Evolutionary conservation across 2,113 vertebrate species (phyloP).

Genomic region (Syngnathoides biaculeatus): DNA sequence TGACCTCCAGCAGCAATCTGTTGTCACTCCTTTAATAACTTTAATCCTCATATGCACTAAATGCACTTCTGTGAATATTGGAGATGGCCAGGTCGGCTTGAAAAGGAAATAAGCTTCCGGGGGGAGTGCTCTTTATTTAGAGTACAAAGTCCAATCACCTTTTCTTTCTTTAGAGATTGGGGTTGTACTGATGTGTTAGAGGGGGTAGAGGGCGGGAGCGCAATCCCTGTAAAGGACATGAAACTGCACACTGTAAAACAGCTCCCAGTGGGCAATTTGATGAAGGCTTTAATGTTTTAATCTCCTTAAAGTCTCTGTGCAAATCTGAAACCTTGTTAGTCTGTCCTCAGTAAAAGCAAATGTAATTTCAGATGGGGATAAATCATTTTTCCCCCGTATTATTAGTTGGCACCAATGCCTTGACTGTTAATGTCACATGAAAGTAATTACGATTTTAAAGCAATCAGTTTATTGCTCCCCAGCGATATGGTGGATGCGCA

Average conservation of each 20-base stretch:
- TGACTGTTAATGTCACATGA: background rate
- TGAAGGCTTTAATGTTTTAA: slow-evolving; percentile 29
- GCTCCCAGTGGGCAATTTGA: slow-evolving; percentile 30
- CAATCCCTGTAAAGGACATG: slow-evolving; percentile 25
- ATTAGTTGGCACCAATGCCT: background rate
- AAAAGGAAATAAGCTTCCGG: slow-evolving; percentile 41
- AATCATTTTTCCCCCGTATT: background rate
- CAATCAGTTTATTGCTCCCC: slow-evolving; percentile 1
- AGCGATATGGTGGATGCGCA: background rate
- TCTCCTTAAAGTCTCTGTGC: slow-evolving; percentile 7
- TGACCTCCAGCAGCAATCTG: slow-evolving; percentile 27
- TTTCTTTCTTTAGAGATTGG: slow-evolving; percentile 42
- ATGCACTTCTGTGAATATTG: slow-evolving; percentile 48
- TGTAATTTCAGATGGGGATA: slow-evolving; percentile 6
- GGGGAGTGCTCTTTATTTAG: slow-evolving; percentile 46
- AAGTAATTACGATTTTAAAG: slow-evolving; percentile 10
- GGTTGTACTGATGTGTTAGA: slow-evolving; percentile 10
- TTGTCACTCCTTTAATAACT: slow-evolving; percentile 58
- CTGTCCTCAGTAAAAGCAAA: background rate
- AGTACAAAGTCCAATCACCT: slow-evolving; percentile 58
- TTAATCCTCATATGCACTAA: slow-evolving; percentile 54
- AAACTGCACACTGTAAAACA: slow-evolving; percentile 29
- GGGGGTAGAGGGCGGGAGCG: background rate
- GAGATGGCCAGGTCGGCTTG: slow-evolving; percentile 25
- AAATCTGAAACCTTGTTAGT: slow-evolving; percentile 19